Evolutionary conservation across 2,113 vertebrate genomes (phyloP), one percentile per base, ranked within the genome.

Genomic region (Sclerurus mexicanus): DNA sequence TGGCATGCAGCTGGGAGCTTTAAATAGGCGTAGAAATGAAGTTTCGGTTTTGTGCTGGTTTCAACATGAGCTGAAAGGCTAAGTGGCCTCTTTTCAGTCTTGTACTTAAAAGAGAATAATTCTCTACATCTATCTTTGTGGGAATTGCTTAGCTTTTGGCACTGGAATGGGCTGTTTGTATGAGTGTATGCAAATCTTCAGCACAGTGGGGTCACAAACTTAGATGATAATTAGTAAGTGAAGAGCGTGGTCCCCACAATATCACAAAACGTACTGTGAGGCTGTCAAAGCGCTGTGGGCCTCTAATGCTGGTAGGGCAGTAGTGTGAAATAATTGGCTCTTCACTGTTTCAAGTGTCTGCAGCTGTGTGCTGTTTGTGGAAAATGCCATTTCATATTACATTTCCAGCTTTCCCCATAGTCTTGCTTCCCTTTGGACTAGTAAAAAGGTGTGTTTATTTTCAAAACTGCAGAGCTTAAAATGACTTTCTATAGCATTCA

Each of bases 71-170:
- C 27, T 49, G 40, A 73, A 90, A 59, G 37, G 4, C 4, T 20
- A 55, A 50, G 15, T 21, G 24, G 15, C 13, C 14, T 75, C 14
- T 50, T 73, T 62, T 15, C 7, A 46, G 56, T 31, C 53, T 72
- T 77, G 11, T 52, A 23, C 33, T 83, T 9, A 39, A 12, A 50
- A 42, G 6, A 60, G 4, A 74, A 18, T 52, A 73, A 18, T 59
- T 88, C 13, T 55, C 14, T 52, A 1, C 0, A 0, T 52, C 58
- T 44, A 7, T 50, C 6, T n/a, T 15, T 31, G 30, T n/a, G 3
- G 14, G 24, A 83, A 14, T 60, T 66, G 27, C 31, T 83, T 85
- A 35, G 52, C 23, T 23, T 67, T 90, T 80, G 39, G 15, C 46
- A 25, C 13, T 33, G 35, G 19, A 63, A 12, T 22, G 15, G 40